Base-by-base conservation (phyloP, 2,888 invertebrate species). In the Orchestes rusci region DNA sequence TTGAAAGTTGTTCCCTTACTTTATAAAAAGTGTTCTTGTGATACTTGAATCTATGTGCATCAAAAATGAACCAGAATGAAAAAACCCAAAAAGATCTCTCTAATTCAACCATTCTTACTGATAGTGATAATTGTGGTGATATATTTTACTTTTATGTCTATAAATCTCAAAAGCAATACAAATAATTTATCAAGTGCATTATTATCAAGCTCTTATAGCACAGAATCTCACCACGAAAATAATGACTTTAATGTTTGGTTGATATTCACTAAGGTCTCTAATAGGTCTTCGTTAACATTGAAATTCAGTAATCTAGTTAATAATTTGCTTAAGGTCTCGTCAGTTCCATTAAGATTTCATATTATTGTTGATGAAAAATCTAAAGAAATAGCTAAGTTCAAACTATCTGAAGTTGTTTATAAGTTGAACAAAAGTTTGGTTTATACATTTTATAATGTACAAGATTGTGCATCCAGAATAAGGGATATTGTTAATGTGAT, bases 401-500 rank as follows among this genome's bases (percentile, higher is more conserved):
- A 63, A 43, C 57, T 64, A 45, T 53, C 52, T n/a, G 56, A 60
- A 48, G 51, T 59, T 8, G 51, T 51, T 4, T 50, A 55, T 8
- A 56, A 54, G 43, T 49, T 48, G 23, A 61, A 60, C 32, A 70
- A 69, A 67, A 70, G 64, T 31, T 56, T 72, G 23, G 60, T 58
- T 39, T 71, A 70, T 56, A 68, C 64, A 13, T 75, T 77, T 58
- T 77, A 84, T 53, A 75, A 84, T 65, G 73, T 83, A 17, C 73
- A 76, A 53, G 67, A 73, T 39, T 69, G 80, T 51, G 77, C 79
- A 1, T 65, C 66, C 16, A 69, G 74, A 55, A 71, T 84, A 41
- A 69, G 73, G 42, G 77, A 77, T 55, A 76, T 84, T 53, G 77
- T 84, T 3, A 66, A 73, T 18, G 73, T 75, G 16, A 77, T 87